Base-by-base conservation (phyloP, 2,113 vertebrate species). In the Tylochromis polylepis region DNA sequence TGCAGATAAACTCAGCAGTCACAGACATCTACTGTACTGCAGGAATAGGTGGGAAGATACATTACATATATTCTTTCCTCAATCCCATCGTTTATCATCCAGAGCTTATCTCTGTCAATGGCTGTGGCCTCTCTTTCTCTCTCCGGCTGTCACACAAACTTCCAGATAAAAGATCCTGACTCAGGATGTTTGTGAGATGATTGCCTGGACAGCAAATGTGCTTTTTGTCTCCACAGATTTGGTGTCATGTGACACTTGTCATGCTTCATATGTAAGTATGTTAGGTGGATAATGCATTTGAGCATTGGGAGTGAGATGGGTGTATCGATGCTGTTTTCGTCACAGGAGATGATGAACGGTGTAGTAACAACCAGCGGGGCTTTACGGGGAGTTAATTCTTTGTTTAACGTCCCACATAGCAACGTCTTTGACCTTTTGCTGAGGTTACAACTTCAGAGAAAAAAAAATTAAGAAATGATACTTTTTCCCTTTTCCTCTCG, bases 281-380 rank as follows among this genome's bases (percentile, higher is more conserved):
- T 7, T 36, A 38, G 81, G 82, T 78, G 56, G 46, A 85, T 79
- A 81, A 41, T 77, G 55, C 22, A 85, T 79, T 75, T 57, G 10
- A 51, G 75, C 34, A 49, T 53, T 62, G 65, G 75, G 83, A 86
- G 70, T n/a, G 24, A 41, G 85, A 85, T 58, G 14, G 18, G 27
- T 86, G 31, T 85, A 56, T 91, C 16, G 46, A 27, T 88, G 72
- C 46, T 82, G 70, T 83, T 85, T 57, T 27, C 49, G 36, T 81
- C 82, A 75, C 91, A 67, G 72, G 27, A 65, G n/a, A 31, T 85
- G 83, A 92, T 92, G 59, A 83, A 88, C 80, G 79, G 83, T 7
- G 29, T 60, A 15, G 55, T 82, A 81, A 88, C 77, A 90, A 91
- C 53, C 22, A 58, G 79, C 34, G 4, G 9, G 14, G 10, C 79